Evolutionary conservation across 2,113 vertebrate species (phyloP), one percentile per base, ranked within the genome.

Genomic region (Malurus elegans): DNA sequence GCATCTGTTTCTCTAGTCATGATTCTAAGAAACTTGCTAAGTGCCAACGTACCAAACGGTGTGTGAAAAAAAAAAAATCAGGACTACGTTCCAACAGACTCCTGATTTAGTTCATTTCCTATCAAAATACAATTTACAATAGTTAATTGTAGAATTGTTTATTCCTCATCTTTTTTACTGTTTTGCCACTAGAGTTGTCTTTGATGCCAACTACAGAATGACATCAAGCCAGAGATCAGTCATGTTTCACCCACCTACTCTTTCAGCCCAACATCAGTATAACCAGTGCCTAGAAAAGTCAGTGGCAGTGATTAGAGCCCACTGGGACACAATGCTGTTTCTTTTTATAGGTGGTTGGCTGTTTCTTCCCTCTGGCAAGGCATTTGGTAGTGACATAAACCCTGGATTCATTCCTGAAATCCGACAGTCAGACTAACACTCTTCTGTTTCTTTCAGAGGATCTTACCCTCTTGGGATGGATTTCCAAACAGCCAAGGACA

Each of bases 391-490:
- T 93, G 58, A 86, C 48, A 48, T 79, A 93, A 94, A 76, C n/a
- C 29, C 94, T 90, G 85, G 73, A 85, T 70, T 17, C 3, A 36
- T 79, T 92, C 67, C 89, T 94, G 79, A 92, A 93, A 93, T 81
- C 79, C 70, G 51, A 12, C 67, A 80, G 45, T 67, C 75, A 42
- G 17, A 29, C 67, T 81, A 85, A 73, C 12, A 53, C 13, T 93
- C 28, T 45, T 90, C n/a, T 70, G 61, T 88, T 96, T 40, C 64
- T 90, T 96, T 94, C 65, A 73, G 83, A 58, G 72, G n/a, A 78
- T 88, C 86, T 92, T 88, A 87, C 18, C 10, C 66, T 65, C 57
- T 91, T 88, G 81, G 79, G 71, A 75, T 66, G 13, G 47, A 19
- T 93, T 91, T 94, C 71, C 26, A 82, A 89, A 60, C 34, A 83